These are phyloP conservation scores for Zophobas morio DNA, from an alignment of 1,140 invertebrate species.

Conservation along the genomic window DNA sequence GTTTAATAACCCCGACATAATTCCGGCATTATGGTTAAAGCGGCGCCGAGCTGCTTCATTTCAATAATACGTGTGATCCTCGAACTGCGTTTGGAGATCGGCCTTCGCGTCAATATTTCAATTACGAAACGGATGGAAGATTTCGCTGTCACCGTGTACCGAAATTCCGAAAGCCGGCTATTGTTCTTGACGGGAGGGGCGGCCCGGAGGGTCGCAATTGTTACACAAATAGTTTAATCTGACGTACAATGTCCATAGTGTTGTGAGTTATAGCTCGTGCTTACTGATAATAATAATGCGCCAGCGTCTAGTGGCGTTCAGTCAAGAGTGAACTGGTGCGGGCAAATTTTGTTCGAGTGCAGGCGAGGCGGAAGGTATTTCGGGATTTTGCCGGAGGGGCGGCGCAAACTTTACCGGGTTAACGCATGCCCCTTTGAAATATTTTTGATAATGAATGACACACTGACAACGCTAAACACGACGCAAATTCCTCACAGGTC, in stretches of 20 bases:
- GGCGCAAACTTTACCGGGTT: no score
- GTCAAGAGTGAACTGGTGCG: neutral
- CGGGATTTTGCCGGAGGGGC: no score
- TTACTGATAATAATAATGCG: constrained; percentile 33
- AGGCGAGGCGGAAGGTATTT: neutral
- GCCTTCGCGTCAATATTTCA: constrained; percentile 32
- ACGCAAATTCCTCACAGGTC: no score
- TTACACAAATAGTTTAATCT: constrained; percentile 43
- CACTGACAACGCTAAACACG: no score
- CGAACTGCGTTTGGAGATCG: constrained; percentile 1
- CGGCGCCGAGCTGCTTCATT: constrained; percentile 26
- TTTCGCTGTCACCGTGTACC: constrained; percentile 19
- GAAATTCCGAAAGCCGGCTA: constrained; percentile 32
- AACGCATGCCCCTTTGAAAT: no score
- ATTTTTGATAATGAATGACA: no score
- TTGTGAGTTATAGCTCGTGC: constrained; percentile 30
- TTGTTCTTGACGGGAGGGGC: constrained; percentile 26
- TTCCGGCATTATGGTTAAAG: constrained; percentile 20
- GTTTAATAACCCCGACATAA: constrained; percentile 34
- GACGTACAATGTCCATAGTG: constrained; percentile 33
- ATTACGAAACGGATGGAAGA: constrained; percentile 32
- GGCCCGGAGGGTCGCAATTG: constrained; percentile 7
- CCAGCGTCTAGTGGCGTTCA: constrained; percentile 21
- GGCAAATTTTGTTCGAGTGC: constrained; percentile 13
- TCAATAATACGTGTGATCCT: constrained; percentile 30